Evolutionary conservation across 2,797 vertebrate species (phyloP).

Genomic region (Cossypha polioptera): DNA sequence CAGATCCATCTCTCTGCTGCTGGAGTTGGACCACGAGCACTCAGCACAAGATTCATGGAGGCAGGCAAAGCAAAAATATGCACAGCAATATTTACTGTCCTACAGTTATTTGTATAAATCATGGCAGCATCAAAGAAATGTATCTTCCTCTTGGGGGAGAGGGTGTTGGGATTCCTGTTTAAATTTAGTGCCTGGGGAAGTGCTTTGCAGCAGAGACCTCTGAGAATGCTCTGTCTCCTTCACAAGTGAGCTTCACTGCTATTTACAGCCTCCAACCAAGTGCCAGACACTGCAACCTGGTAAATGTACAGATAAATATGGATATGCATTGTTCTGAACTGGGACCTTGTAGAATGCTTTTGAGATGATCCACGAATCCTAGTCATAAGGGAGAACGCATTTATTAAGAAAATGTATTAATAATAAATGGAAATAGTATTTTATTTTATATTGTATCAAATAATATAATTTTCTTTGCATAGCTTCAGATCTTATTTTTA

Average conservation of each 20-base stretch:
- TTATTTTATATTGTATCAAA: not conserved
- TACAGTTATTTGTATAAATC: not conserved
- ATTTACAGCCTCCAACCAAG: not conserved
- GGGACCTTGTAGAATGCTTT: not conserved
- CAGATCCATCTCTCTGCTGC: not conserved
- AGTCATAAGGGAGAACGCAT: not conserved
- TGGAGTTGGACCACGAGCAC: not conserved
- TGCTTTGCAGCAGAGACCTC: not conserved
- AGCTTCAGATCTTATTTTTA: not conserved
- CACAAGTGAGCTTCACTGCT: not conserved
- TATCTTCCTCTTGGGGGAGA: not conserved
- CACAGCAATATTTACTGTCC: not conserved
- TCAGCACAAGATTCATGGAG: not conserved
- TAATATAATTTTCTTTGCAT: not conserved
- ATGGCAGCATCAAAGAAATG: not conserved
- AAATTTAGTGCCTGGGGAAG: constrained; percentile 29
- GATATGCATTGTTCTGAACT: not conserved
- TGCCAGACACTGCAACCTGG: not conserved
- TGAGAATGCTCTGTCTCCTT: constrained; percentile 32
- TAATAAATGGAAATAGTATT: not conserved
- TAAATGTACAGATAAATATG: constrained; percentile 1
- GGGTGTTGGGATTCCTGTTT: not conserved
- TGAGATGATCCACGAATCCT: fast-evolving
- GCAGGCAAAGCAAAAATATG: not conserved
- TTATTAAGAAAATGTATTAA: not conserved